These are phyloP conservation scores for Gymnobelideus leadbeateri DNA, from an alignment of 2,113 vertebrate species.

Conservation along the genomic window DNA sequence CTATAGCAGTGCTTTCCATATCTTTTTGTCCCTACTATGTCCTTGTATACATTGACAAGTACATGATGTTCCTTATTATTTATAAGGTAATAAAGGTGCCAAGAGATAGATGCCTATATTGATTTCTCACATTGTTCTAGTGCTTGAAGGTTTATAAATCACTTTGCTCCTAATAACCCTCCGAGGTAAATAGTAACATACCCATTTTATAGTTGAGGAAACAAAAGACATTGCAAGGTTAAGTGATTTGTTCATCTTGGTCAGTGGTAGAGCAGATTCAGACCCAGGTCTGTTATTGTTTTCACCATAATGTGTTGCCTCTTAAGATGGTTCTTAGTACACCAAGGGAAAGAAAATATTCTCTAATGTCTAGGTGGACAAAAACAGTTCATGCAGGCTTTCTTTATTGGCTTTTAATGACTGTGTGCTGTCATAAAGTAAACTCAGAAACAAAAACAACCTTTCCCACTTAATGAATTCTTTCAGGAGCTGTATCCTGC, in stretches of 20 bases:
- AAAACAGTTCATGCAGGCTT: background rate
- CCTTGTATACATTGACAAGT: background rate
- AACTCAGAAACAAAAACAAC: background rate
- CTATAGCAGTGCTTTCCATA: background rate
- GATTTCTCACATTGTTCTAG: background rate
- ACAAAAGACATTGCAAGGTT: background rate
- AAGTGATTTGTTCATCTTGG: background rate
- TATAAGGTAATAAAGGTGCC: background rate
- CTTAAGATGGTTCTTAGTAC: background rate
- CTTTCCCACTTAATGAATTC: conserved; percentile 16
- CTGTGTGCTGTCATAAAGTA: too few species aligned
- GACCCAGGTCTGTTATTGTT: background rate
- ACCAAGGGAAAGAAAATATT: background rate
- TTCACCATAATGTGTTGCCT: background rate
- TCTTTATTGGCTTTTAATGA: background rate
- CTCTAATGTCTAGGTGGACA: background rate
- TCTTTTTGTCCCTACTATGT: background rate
- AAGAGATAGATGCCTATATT: background rate
- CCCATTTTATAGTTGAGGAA: background rate
- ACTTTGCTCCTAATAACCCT: background rate
- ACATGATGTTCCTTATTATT: background rate
- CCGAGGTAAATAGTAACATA: background rate
- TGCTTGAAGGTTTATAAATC: background rate
- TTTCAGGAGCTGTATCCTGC: conserved; percentile 96
- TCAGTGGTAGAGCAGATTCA: background rate